Base-by-base conservation (phyloP, 2,113 vertebrate species). In the Cyprinus carpio region DNA sequence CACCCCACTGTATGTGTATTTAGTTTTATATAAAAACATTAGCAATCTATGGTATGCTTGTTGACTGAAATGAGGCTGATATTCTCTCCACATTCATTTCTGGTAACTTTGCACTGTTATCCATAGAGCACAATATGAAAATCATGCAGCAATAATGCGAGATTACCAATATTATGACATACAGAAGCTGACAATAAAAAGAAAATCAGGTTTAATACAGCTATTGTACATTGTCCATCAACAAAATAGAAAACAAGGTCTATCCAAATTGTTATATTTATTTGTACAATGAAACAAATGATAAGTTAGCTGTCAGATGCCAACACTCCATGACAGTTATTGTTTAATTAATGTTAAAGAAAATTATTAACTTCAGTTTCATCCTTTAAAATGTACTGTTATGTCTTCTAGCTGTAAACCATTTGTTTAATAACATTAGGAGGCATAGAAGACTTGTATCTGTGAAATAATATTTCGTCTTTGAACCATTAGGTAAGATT, bases 251-350 rank as follows among this genome's bases (percentile, higher is more conserved):
- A 25, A 85, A 7, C 49, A 15, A 46, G 37, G 67, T 88, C 81
- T 77, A 88, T 84, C 76, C 84, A 86, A 83, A 86, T 64, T 10
- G 34, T 75, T 49, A 10, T 43, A 75, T 83, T 75, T 84, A 81
- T 89, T 80, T 62, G 25, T 81, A 79, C 76, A 85, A 31, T 89
- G 65, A 85, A 60, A 89, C 75, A 89, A 77, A 89, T 46, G 62
- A 29, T 25, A n/a, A 9, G 20, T 10, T 77, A 16, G 31, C 16
- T 25, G 12, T 11, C 78, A 62, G 54, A 60, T 31, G 58, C 34
- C 31, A 11, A 67, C 18, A 40, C 12, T 79, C 58, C 34, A 6
- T 15, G 51, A 65, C 40, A 15, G 20, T 29, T 54, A 4, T 0
- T 58, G 18, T 56, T 20, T 58, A 8, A 27, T 18, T 25, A 2